These are phyloP conservation scores for Netelia melanura DNA, from an alignment of 2,888 invertebrate species.

Conservation along the genomic window DNA sequence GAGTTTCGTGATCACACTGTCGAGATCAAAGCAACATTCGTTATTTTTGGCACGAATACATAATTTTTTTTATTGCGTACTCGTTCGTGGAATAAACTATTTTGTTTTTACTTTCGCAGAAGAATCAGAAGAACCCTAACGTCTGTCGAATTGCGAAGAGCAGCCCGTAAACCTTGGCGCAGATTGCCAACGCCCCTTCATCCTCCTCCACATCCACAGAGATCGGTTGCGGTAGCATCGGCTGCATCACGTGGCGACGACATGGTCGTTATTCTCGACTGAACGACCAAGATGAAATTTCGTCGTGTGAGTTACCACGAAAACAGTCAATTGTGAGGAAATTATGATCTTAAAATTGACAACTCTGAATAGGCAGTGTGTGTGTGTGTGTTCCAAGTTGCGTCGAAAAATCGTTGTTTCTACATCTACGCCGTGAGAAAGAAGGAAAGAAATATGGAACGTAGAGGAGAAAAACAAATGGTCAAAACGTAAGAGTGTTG, in stretches of 20 bases:
- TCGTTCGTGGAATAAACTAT: background rate
- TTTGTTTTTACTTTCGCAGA: constrained; percentile 86
- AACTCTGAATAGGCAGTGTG: constrained; percentile 70
- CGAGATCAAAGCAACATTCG: background rate
- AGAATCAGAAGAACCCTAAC: constrained; percentile 93
- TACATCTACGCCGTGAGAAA: constrained; percentile 42
- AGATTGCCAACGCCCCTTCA: constrained; percentile 84
- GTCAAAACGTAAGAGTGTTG: constrained; percentile 38
- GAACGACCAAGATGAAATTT: constrained; percentile 75
- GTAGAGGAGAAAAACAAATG: constrained; percentile 19
- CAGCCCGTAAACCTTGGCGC: constrained; percentile 94
- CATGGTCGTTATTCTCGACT: constrained; percentile 85
- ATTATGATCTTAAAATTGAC: constrained; percentile 67
- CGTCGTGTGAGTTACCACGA: constrained; percentile 67
- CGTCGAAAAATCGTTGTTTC: constrained; percentile 58
- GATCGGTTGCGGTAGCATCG: constrained; percentile 69
- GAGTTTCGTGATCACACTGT: constrained; percentile 83
- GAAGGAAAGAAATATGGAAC: constrained; percentile 34
- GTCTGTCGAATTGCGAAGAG: constrained; percentile 91
- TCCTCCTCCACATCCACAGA: constrained; percentile 78
- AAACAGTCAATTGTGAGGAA: constrained; percentile 69
- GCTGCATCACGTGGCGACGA: constrained; percentile 80
- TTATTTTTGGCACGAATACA: background rate
- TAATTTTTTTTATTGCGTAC: background rate
- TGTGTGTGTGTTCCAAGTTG: constrained; percentile 65